phyloP scores from a whole-genome alignment of 2,888 invertebrate species.

The Galeruca laticollis region DNA sequence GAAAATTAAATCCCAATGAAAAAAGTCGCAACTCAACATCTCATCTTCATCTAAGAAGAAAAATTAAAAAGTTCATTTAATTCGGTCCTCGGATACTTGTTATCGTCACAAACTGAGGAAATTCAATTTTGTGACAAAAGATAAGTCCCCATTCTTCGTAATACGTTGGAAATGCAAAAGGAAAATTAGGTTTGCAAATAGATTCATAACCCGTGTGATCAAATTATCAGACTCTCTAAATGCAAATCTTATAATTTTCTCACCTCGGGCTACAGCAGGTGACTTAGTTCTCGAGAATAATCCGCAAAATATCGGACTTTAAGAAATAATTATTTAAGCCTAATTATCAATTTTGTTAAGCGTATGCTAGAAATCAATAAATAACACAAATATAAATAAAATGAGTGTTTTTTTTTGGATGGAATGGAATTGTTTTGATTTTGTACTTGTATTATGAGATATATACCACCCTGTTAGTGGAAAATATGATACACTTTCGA shows the following conservation, averaged over 20 bases:
- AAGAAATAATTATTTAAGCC: slow-evolving; percentile 4
- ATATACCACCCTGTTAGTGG: too few species aligned
- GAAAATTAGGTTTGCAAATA: slow-evolving; percentile 43
- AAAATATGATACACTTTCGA: not conserved
- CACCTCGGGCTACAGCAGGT: slow-evolving; percentile 1
- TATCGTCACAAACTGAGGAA: slow-evolving; percentile 27
- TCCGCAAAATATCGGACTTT: not conserved
- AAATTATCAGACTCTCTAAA: slow-evolving; percentile 46
- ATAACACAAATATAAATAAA: too few species aligned
- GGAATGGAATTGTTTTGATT: too few species aligned
- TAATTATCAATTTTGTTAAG: too few species aligned
- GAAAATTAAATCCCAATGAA: not conserved
- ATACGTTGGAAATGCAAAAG: slow-evolving; percentile 21
- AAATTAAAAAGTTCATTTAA: slow-evolving; percentile 17
- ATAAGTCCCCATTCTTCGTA: slow-evolving; percentile 27
- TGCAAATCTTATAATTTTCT: slow-evolving; percentile 44
- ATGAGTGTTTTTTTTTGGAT: too few species aligned
- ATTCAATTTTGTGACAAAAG: slow-evolving; percentile 30
- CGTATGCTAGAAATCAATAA: too few species aligned
- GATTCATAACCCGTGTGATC: slow-evolving; percentile 39
- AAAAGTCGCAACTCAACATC: not conserved
- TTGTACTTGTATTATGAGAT: too few species aligned
- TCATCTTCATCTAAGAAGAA: slow-evolving; percentile 10
- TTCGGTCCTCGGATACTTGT: slow-evolving; percentile 21
- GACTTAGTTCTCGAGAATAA: not conserved